Evolutionary conservation across 37 sponge, comb jelly and placozoan genomes (phyloP), one percentile per base, ranked within the genome.

Genomic region (Chondrilla cf. caribensis): DNA sequence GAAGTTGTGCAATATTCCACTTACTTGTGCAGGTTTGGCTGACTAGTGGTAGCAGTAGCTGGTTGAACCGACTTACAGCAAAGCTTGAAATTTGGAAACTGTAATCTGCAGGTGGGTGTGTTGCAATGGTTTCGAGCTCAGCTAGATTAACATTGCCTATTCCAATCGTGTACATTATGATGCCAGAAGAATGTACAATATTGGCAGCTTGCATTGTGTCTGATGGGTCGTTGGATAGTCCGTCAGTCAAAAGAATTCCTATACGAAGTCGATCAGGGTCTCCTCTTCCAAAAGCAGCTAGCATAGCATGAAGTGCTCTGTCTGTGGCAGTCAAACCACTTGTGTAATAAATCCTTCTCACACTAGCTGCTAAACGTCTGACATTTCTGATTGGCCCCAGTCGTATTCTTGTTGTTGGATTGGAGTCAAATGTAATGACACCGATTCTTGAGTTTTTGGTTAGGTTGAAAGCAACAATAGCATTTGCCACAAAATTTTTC

Each of bases 111-210:
- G 6, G 4, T 29, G 78, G 78, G 21, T 19, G 7, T 44, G 55
- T 77, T 6, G 78, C 78, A 77, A 77, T 77, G 7, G 24, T 19
- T 29, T 77, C 18, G 7, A 77, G 43, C 58, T 77, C 78, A 6
- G 54, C 54, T n/a, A 31, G 54, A 28, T 77, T 77, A n/a, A 55
- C 24, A 24, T 54, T 54, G 7, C 78, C 78, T 44, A 77, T 54
- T 5, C 78, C 78, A 77, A 77, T 21, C 3, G 78, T 70, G 71
- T 70, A 70, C 71, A 70, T 70, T 32, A 9, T 29, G 22, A 70
- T 70, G 14, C 71, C 71, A 29, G 71, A 35, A 8, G 5, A 35
- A 70, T 70, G 71, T 7, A 70, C 71, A 6, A 9, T 31, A 29
- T 22, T 29, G 28, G 71, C 35, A 29, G 71, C 71, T 33, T 32